These are phyloP conservation scores for Chrysemys picta DNA, from an alignment of 2,113 vertebrate genomes.

Conservation along the genomic window DNA sequence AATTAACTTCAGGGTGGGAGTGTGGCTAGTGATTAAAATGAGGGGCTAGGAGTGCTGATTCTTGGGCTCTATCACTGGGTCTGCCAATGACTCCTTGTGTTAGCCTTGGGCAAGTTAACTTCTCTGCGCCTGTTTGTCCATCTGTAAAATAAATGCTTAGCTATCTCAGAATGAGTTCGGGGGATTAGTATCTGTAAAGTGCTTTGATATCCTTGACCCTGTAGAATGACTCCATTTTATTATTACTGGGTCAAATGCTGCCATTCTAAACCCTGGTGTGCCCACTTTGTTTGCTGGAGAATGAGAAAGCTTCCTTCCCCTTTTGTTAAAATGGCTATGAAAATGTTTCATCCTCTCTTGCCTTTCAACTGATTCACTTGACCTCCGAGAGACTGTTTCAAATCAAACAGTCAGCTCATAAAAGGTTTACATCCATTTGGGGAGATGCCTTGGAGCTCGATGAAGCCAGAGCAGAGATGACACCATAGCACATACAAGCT, in stretches of 20 bases:
- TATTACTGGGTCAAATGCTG: not conserved
- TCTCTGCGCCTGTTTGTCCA: not conserved
- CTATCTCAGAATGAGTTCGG: not conserved
- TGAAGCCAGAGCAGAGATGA: slow-evolving; percentile 5
- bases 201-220: not conserved
- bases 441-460: not conserved
- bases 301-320: not conserved
- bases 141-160: not conserved
- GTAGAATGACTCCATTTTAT: fast-evolving
- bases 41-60: not conserved
- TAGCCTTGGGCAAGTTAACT: not conserved
- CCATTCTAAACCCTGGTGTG: not conserved
- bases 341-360: slow-evolving; percentile 21
- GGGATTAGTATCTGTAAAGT: not conserved
- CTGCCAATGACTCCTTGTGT: not conserved
- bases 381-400: not conserved
- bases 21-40: not conserved
- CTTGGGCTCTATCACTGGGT: not conserved
- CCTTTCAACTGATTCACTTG: not conserved
- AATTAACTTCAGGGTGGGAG: not conserved
- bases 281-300: slow-evolving; percentile 26
- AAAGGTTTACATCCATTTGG: slow-evolving; percentile 22
- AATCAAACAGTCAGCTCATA: slow-evolving; percentile 58
- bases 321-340: slow-evolving; percentile 35
- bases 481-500: not conserved